A percentile compares a stretch with the other conserved stretches of the same genome.
Evolutionary conservation across 2,113 vertebrate genomes (phyloP).

Genomic region (Tauraco erythrolophus): DNA sequence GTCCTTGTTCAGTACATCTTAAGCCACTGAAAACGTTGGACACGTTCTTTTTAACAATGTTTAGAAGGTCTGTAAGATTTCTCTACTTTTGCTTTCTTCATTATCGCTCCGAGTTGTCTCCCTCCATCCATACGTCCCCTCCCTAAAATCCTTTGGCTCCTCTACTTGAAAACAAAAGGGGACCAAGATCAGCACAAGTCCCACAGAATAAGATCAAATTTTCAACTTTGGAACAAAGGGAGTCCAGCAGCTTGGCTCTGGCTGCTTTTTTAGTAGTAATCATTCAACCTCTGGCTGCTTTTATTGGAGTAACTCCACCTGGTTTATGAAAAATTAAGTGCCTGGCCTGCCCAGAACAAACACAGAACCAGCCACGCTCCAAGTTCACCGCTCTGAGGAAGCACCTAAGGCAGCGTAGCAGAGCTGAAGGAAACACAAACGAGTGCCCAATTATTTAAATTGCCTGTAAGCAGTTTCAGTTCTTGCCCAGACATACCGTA

Average conservation of each 20-base stretch:
- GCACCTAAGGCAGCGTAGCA: not conserved
- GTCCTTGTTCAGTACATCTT: not conserved
- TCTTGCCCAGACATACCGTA: conserved; percentile 31
- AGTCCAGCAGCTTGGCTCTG: not conserved
- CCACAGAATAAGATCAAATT: not conserved
- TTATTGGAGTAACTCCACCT: not conserved
- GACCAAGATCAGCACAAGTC: not conserved
- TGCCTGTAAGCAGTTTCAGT: not conserved
- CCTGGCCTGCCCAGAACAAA: not conserved
- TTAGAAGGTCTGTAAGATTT: not conserved
- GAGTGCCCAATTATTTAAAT: not conserved
- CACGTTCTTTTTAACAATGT: not conserved
- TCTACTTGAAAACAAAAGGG: not conserved
- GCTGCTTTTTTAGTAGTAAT: not conserved
- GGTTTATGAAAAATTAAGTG: not conserved
- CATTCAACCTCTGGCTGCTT: not conserved
- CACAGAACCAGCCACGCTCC: not conserved
- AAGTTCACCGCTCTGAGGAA: not conserved
- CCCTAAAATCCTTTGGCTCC: not conserved
- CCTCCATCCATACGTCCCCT: not conserved
- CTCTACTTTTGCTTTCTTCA: not conserved
- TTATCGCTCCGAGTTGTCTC: not conserved
- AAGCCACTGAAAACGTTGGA: not conserved
- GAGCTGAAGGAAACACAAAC: not conserved
- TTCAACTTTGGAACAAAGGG: not conserved